A percentile compares a stretch with the other conserved stretches of the same genome.
Evolutionary conservation across 1,140 invertebrate species (phyloP).

Genomic region (Planococcus citri): DNA sequence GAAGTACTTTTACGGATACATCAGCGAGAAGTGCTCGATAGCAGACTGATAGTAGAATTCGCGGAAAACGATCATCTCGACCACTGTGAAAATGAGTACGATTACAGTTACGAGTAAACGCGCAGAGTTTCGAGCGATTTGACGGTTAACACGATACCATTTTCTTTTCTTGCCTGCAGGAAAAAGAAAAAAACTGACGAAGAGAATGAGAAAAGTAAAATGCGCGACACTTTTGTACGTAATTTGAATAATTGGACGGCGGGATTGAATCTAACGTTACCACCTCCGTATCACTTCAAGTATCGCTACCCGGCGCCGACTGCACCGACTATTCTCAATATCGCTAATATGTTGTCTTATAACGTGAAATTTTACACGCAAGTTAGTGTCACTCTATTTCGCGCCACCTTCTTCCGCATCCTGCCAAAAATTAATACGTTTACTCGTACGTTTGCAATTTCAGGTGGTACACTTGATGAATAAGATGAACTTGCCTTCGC

Average conservation of each 20-base stretch:
- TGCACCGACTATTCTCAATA: constrained; percentile 57
- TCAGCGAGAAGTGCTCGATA: constrained; percentile 47
- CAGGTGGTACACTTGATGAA: constrained; percentile 87
- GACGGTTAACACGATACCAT: no score
- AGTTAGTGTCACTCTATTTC: constrained; percentile 37
- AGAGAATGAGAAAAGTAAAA: constrained; percentile 29
- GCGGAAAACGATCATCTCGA: constrained; percentile 31
- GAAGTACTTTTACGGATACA: constrained; percentile 46
- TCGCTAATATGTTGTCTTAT: constrained; percentile 55
- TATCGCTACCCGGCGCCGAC: constrained; percentile 67
- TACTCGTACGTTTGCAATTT: neutral
- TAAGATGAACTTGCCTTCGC: constrained; percentile 79
- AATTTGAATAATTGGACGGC: constrained; percentile 54
- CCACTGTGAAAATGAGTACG: neutral
- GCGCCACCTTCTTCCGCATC: no score
- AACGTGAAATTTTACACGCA: constrained; percentile 64
- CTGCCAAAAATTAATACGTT: no score
- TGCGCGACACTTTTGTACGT: constrained; percentile 50
- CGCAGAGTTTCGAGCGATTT: no score
- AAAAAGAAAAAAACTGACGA: neutral
- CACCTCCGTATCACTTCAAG: constrained; percentile 54
- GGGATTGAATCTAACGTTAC: constrained; percentile 51
- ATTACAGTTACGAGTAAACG: no score
- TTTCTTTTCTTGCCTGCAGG: neutral
- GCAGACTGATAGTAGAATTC: constrained; percentile 47